Percentiles rank a stretch among this genome's conserved stretches.
Conservation (phyloP, 2,113 vertebrate genomes). For the Acanthisitta chloris region DNA sequence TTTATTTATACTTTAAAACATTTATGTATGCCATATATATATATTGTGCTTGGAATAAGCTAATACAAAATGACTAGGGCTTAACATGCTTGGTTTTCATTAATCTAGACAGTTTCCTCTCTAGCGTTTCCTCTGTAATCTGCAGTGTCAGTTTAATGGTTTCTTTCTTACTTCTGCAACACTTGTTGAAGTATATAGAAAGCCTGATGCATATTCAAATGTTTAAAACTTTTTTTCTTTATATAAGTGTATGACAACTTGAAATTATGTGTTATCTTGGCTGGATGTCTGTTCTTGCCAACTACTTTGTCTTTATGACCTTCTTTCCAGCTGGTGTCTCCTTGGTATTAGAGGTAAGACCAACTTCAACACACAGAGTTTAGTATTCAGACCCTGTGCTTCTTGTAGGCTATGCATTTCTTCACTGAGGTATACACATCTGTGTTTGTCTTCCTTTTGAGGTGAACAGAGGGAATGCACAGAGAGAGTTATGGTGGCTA, state of each 20-base stretch:
- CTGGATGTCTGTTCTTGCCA: constrained; percentile 94
- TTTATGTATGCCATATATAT: background rate
- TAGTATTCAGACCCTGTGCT: background rate
- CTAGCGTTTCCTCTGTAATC: background rate
- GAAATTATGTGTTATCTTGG: constrained; percentile 98
- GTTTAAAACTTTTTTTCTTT: background rate
- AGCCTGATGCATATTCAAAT: background rate
- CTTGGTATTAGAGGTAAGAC: constrained; percentile 89
- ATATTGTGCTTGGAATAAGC: background rate
- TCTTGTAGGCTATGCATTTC: background rate
- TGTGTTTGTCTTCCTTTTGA: background rate
- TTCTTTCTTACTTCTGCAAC: background rate
- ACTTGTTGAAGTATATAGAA: background rate
- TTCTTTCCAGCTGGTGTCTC: constrained; percentile 97
- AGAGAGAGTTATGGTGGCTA: too few relatives aligned
- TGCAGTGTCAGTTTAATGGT: background rate
- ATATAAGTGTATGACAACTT: constrained; percentile 88
- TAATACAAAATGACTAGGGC: background rate
- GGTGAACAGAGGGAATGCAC: too few relatives aligned
- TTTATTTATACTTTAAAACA: background rate
- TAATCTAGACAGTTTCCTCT: background rate
- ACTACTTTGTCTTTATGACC: constrained; percentile 97
- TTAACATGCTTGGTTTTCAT: background rate
- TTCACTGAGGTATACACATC: accelerated
- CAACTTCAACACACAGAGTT: background rate